Percentiles rank a stretch among this genome's conserved stretches.
phyloP scores from a whole-genome alignment of 2,797 vertebrate genomes.

The Mastacembelus armatus region DNA sequence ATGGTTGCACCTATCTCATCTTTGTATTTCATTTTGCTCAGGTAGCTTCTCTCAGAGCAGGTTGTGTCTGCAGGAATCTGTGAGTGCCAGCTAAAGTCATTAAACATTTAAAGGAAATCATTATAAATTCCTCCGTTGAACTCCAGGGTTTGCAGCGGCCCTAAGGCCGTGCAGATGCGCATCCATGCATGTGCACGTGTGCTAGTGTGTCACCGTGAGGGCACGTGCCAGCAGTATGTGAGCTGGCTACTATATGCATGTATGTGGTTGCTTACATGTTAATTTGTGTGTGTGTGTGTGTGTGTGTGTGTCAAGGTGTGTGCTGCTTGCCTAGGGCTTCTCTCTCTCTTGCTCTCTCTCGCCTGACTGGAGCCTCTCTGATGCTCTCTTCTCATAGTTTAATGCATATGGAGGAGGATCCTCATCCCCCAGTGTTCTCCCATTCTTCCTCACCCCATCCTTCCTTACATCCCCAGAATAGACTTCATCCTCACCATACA shows the following conservation, averaged over 20 bases:
- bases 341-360: constrained; percentile 1
- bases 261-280: constrained; percentile 4
- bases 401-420: constrained; percentile 68
- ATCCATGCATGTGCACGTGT: neutral
- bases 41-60: neutral
- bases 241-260: constrained; percentile 8
- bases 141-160: constrained; percentile 48
- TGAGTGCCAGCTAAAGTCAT: constrained; percentile 36
- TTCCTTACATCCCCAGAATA: constrained; percentile 51
- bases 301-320: constrained; percentile 41
- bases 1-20: neutral
- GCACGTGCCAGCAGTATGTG: neutral
- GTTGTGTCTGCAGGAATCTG: constrained; percentile 1
- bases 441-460: constrained; percentile 5
- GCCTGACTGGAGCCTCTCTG: constrained; percentile 49
- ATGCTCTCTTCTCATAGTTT: constrained; percentile 66
- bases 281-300: constrained; percentile 4
- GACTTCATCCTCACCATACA: constrained; percentile 41
- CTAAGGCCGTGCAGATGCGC: constrained; percentile 3
- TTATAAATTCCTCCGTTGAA: constrained; percentile 60
- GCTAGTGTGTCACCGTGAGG: neutral
- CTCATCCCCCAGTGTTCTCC: constrained; percentile 38
- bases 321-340: constrained; percentile 17
- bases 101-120: constrained; percentile 65
- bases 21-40: neutral